Evolutionary conservation across 2,888 invertebrate genomes (phyloP), one percentile per base, ranked within the genome.

Genomic region (Synanthedon formicaeformis): DNA sequence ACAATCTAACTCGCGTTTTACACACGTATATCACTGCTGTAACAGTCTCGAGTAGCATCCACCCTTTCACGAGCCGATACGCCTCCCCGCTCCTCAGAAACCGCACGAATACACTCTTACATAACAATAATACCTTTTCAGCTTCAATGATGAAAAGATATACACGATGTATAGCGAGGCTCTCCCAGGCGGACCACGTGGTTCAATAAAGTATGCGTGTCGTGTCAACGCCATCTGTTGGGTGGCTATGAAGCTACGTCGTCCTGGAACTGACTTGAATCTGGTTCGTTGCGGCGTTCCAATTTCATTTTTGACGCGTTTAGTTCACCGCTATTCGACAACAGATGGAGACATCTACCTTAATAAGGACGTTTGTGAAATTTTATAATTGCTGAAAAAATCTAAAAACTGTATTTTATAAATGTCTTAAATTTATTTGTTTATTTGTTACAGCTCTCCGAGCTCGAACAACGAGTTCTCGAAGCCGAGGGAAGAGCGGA

Each of bases 401-500:
- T 5, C 3, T 3, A 6, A 18, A 13, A 34, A 11, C 18, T 14
- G 48, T n/a, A 11, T 48, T n/a, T 13, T 27, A 23, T 16, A 45
- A 52, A 13, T 12, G 27, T 50, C 4, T n/a, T 23, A 51, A 51
- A 52, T 41, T 14, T 56, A 55, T 57, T 58, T 65, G 61, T 67
- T 64, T 60, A 60, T 61, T 80, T 81, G 76, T 93, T 93, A 59
- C 91, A 97, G 96, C 92, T 97, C 88, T 94, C 96, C 81, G 96
- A 97, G 90, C 90, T 97, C 88, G 96, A 97, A 86, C 95, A 95
- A 78, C 91, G 96, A 70, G 96, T 96, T 76, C 90, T 95, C 83
- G 96, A 96, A 83, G 96, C 96, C 66, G 97, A 97, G 88, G 93
- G 94, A 67, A 90, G 96, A 68, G 96, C 96, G 52, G 96, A 96